These are phyloP conservation scores for Apistogramma diplotaenia DNA, from an alignment of 2,113 vertebrate genomes.

Conservation along the genomic window DNA sequence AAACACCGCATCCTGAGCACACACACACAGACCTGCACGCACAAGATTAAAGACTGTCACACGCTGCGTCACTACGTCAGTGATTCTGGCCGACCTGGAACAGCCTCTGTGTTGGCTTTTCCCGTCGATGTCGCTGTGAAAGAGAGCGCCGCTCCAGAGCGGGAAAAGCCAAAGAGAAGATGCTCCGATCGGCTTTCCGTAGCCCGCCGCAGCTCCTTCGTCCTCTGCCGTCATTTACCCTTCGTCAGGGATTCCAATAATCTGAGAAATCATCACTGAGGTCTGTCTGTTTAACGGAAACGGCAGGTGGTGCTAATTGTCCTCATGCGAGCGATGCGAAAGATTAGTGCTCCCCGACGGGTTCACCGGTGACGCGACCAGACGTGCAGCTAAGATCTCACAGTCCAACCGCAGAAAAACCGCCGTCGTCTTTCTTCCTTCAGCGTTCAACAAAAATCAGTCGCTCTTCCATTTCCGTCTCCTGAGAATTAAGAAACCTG, in stretches of 20 bases:
- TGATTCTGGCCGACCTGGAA: slow-evolving; percentile 1
- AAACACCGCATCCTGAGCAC: background rate
- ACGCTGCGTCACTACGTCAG: background rate
- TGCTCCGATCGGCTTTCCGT: background rate
- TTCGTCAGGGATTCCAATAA: background rate
- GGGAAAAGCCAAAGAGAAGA: background rate
- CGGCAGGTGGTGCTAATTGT: slow-evolving; percentile 20
- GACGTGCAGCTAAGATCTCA: slow-evolving; percentile 9
- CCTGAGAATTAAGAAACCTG: background rate
- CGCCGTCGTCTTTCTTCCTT: background rate
- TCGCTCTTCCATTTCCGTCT: background rate
- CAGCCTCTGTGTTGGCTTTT: background rate
- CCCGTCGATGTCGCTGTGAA: slow-evolving; percentile 7
- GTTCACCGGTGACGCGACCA: background rate
- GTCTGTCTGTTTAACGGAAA: background rate
- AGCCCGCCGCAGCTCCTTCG: background rate
- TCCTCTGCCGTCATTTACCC: background rate
- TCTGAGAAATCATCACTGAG: background rate
- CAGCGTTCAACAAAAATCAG: background rate
- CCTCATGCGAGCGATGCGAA: background rate
- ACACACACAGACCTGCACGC: background rate
- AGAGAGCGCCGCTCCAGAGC: background rate
- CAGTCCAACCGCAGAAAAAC: background rate
- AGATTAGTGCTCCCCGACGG: background rate
- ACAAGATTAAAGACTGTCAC: background rate